Base-by-base conservation (phyloP, 1,140 invertebrate species). In the Glomeris maerens region DNA sequence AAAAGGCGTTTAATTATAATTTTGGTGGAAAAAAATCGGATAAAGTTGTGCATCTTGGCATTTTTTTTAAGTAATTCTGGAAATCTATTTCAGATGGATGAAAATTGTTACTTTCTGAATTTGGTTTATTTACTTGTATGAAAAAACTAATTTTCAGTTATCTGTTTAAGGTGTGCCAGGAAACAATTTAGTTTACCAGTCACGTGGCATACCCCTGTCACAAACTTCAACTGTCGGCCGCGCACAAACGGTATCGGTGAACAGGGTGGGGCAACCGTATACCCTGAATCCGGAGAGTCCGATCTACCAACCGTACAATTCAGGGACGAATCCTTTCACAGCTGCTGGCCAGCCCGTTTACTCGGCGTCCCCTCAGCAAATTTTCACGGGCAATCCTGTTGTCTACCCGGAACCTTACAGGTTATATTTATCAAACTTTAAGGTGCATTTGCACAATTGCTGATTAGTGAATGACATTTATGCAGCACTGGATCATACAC, bases 281-380 rank as follows among this genome's bases (percentile, higher is more conserved):
- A 47, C 49, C 14, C 29, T 23, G 49, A 57, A 57, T 54, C 56
- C 56, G 23, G 56, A 57, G 23, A 44, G 49, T 31, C 56, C 56
- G 29, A 42, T 56, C 4, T 57, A 57, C 45, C 56, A 57, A 38
- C 56, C 56, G 17, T 50, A 50, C 27, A 50, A 50, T 45, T 50
- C 49, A 3, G 49, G 49, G 20, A 50, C 49, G 4, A 50, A 50
- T 45, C 49, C 49, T 3, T 50, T 47, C 27, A 40, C 50, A 27
- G 21, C 50, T 20, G 21, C 54, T 20, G 26, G 46, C 44, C 55
- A 52, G 40, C 22, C 47, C 20, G 10, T 54, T 2, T 42, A 50
- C 27, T 25, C 36, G 2, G 31, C 27, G 20, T 17, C 17, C 20
- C n/a, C 39, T 7, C 49, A 50, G 41, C 40, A 31, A 17, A 28